Conservation (phyloP, 2,888 invertebrate genomes). For the Pseudococcus viburni region DNA sequence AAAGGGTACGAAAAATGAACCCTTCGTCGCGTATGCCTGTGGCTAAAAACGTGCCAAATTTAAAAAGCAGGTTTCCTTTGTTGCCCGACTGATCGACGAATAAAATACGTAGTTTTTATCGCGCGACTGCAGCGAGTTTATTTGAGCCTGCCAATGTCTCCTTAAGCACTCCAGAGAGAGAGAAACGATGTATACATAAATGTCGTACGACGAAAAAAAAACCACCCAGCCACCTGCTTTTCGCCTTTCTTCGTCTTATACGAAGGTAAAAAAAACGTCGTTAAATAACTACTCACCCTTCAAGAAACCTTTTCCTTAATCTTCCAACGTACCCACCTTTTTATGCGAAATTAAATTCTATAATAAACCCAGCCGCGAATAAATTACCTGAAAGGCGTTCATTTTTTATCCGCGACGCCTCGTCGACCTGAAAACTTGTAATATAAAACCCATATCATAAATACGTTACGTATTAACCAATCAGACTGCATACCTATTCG, state of each 20-base stretch:
- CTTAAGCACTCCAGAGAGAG: neutral
- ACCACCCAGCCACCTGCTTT: slow-evolving; percentile 55
- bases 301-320: slow-evolving; percentile 52
- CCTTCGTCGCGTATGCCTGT: slow-evolving; percentile 64
- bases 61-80: slow-evolving; percentile 66
- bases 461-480: slow-evolving; percentile 62
- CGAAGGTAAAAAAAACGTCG: slow-evolving; percentile 50
- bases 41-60: slow-evolving; percentile 67
- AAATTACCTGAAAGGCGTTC: slow-evolving; percentile 61
- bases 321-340: slow-evolving; percentile 30
- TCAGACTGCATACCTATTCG: slow-evolving; percentile 50
- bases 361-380: slow-evolving; percentile 63
- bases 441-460: slow-evolving; percentile 46
- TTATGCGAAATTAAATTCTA: slow-evolving; percentile 64
- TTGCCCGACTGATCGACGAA: slow-evolving; percentile 43
- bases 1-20: slow-evolving; percentile 66
- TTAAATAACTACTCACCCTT: slow-evolving; percentile 62
- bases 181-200: slow-evolving; percentile 11
- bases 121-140: slow-evolving; percentile 46
- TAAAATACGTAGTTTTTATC: slow-evolving; percentile 44
- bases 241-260: slow-evolving; percentile 33
- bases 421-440: slow-evolving; percentile 18
- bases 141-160: slow-evolving; percentile 12
- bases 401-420: slow-evolving; percentile 44
- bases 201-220: slow-evolving; percentile 23